Percentiles rank a stretch among this genome's conserved stretches.
Evolutionary conservation across 2,113 vertebrate species (phyloP).

Genomic region (Opisthocomus hoazin): DNA sequence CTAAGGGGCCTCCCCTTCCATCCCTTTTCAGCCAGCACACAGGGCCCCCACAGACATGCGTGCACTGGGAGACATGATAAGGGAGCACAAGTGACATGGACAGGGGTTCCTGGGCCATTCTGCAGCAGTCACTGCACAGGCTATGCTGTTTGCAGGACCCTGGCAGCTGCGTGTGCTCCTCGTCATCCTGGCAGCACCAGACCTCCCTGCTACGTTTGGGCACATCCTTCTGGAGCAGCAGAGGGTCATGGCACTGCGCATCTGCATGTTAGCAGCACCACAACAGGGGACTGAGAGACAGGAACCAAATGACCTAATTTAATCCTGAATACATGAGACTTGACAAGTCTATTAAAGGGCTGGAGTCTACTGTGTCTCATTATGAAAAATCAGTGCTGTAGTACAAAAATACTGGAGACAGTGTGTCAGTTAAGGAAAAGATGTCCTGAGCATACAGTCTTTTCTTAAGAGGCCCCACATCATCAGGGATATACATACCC

Average conservation of each 20-base stretch:
- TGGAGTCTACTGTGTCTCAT: conserved; percentile 32
- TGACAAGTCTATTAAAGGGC: conserved; percentile 55
- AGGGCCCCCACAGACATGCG: background rate
- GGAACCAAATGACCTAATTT: conserved; percentile 50
- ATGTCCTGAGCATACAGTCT: background rate
- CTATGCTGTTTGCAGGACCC: background rate
- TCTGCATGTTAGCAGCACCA: background rate
- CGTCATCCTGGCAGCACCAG: background rate
- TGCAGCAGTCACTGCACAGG: background rate
- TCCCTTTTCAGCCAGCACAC: background rate
- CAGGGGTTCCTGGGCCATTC: background rate
- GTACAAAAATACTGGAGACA: conserved; percentile 45
- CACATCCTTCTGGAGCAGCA: background rate
- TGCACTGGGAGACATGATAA: background rate
- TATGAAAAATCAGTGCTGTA: conserved; percentile 53
- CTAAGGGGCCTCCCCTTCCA: background rate
- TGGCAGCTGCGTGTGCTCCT: background rate
- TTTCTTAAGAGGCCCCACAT: conserved; percentile 26
- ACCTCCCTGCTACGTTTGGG: background rate
- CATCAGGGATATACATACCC: background rate
- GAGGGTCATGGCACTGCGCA: background rate
- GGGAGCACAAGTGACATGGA: fast-evolving
- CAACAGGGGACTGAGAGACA: conserved; percentile 25
- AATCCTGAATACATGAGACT: background rate
- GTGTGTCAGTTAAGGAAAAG: conserved; percentile 2